Conservation (phyloP, 2,113 vertebrate genomes). For the Sinosuthora webbiana region DNA sequence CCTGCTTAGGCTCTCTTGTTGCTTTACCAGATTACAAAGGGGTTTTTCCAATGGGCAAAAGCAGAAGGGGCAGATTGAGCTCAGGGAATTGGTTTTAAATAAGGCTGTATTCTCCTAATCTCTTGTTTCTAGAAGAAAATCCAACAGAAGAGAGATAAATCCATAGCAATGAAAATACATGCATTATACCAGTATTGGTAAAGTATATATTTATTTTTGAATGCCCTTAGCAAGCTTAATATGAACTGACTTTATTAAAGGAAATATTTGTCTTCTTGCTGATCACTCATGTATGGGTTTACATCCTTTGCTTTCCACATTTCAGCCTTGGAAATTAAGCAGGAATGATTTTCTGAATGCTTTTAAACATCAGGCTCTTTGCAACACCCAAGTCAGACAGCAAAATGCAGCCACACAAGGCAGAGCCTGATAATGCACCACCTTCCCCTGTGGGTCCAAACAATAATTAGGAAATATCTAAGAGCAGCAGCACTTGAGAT, state of each 20-base stretch:
- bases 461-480: background rate
- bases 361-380: background rate
- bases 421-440: background rate
- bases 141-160: background rate
- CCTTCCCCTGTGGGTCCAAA: background rate
- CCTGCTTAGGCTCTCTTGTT: background rate
- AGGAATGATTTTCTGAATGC: background rate
- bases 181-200: background rate
- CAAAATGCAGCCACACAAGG: background rate
- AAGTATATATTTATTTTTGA: background rate
- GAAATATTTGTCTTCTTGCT: background rate
- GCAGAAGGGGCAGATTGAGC: background rate
- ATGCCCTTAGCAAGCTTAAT: background rate
- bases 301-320: background rate
- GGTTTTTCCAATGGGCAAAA: background rate
- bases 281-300: background rate
- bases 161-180: background rate
- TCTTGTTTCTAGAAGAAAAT: constrained; percentile 27
- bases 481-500: background rate
- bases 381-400: background rate
- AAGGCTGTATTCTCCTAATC: constrained; percentile 1
- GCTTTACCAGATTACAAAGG: background rate
- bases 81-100: constrained; percentile 3
- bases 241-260: background rate
- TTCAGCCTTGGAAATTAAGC: background rate